Evolutionary conservation across 2,113 vertebrate species (phyloP).

Genomic region (Ramphastos sulfuratus): DNA sequence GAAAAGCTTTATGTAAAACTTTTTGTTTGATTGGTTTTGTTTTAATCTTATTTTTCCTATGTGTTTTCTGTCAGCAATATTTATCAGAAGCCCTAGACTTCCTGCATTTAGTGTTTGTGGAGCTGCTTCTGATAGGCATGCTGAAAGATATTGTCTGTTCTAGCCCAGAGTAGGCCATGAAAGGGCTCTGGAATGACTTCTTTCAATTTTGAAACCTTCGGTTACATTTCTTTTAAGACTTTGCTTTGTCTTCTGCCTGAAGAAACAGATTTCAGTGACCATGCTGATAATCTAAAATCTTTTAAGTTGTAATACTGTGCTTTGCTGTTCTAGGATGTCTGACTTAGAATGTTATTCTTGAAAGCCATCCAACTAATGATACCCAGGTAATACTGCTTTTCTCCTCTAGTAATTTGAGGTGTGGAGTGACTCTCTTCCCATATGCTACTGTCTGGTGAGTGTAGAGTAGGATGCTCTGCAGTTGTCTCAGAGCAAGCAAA

Average conservation of each 20-base stretch:
- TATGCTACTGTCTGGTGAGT: background rate
- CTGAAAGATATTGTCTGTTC: background rate
- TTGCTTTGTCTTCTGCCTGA: background rate
- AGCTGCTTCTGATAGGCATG: background rate
- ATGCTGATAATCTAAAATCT: background rate
- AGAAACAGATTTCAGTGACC: background rate
- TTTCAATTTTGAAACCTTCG: background rate
- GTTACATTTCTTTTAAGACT: background rate
- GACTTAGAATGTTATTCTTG: background rate
- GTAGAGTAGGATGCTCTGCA: background rate
- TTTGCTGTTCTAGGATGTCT: background rate
- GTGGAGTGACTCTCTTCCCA: background rate
- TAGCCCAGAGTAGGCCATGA: background rate
- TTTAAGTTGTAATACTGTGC: background rate
- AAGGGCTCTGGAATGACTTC: background rate
- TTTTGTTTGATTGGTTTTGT: background rate
- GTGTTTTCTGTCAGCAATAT: background rate
- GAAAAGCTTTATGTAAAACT: background rate
- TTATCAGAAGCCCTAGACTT: background rate
- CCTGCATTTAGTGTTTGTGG: background rate
- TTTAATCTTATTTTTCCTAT: too few species aligned
- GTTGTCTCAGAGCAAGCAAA: background rate
- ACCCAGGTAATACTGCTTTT: background rate
- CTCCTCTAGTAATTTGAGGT: background rate
- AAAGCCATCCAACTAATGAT: background rate